These are phyloP conservation scores for Lucinisca nassula DNA, from an alignment of 2,888 invertebrate genomes.

Conservation along the genomic window DNA sequence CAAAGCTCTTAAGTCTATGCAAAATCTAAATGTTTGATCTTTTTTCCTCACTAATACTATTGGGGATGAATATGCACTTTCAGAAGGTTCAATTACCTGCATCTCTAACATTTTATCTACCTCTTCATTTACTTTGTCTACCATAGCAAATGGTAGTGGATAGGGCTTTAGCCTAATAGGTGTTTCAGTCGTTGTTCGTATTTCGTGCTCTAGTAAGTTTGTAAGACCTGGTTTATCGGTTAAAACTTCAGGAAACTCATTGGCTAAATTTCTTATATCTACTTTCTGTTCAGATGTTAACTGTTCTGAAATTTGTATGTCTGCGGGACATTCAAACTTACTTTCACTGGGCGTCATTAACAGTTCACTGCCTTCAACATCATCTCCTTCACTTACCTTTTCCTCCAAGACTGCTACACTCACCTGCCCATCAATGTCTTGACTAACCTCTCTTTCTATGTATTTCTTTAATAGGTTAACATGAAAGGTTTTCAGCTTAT, in stretches of 20 bases:
- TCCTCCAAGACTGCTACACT: too few relatives aligned
- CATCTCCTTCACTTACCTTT: too few relatives aligned
- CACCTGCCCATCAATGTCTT: too few relatives aligned
- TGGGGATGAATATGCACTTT: conserved; percentile 64
- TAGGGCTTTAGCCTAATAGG: conserved; percentile 53
- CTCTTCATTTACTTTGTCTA: conserved; percentile 43
- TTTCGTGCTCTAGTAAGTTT: conserved; percentile 36
- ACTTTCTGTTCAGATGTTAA: not conserved
- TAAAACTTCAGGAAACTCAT: conserved; percentile 33
- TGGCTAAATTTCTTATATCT: not conserved
- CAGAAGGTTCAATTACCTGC: conserved; percentile 62
- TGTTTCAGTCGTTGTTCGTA: conserved; percentile 25
- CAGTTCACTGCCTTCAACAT: too few relatives aligned
- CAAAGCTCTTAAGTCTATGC: conserved; percentile 67
- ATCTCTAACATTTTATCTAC: conserved; percentile 61
- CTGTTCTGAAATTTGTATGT: not conserved
- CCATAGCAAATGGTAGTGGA: conserved; percentile 50
- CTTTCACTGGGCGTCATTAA: too few relatives aligned
- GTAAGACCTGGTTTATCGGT: conserved; percentile 45
- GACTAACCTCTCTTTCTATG: too few relatives aligned
- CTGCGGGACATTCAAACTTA: not conserved
- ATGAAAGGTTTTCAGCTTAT: too few relatives aligned
- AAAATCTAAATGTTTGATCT: conserved; percentile 62
- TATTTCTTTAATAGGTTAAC: too few relatives aligned
- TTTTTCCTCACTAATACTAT: conserved; percentile 63